Conservation (phyloP, 2,888 invertebrate species). For the Calameuta idolon region DNA sequence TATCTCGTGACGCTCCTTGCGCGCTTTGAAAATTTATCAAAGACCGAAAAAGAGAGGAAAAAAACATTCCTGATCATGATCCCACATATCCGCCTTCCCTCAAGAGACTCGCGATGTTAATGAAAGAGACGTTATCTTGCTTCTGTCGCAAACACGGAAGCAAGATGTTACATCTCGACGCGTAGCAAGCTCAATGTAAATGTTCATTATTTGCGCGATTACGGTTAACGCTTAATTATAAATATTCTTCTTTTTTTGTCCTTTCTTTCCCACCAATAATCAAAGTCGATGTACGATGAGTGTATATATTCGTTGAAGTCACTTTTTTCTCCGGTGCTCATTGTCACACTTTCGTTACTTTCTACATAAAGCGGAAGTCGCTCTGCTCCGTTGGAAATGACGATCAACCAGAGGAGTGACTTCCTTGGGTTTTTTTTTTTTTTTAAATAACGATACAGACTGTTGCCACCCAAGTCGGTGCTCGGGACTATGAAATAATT, state of each 20-base stretch:
- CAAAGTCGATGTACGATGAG: not conserved
- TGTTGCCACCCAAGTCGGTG: not conserved
- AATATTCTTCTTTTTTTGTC: not conserved
- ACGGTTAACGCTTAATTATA: not conserved
- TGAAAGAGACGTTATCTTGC: not conserved
- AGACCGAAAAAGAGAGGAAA: not conserved
- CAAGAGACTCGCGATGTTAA: not conserved
- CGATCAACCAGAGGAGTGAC: not conserved
- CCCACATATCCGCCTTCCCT: not conserved
- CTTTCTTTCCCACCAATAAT: not conserved
- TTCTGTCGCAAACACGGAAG: not conserved
- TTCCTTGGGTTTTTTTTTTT: not conserved
- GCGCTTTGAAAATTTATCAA: constrained; percentile 19
- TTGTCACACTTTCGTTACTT: not conserved
- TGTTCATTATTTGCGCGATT: not conserved
- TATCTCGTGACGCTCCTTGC: constrained; percentile 46
- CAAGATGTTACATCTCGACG: not conserved
- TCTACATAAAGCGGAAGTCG: not conserved
- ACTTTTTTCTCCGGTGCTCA: not conserved
- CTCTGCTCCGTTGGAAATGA: not conserved
- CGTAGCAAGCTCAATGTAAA: not conserved
- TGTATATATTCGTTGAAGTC: not conserved
- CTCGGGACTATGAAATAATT: not conserved
- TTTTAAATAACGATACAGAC: not conserved
- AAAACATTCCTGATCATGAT: not conserved